These are phyloP conservation scores for Panulirus ornatus DNA, from an alignment of 1,140 invertebrate genomes.

Conservation along the genomic window DNA sequence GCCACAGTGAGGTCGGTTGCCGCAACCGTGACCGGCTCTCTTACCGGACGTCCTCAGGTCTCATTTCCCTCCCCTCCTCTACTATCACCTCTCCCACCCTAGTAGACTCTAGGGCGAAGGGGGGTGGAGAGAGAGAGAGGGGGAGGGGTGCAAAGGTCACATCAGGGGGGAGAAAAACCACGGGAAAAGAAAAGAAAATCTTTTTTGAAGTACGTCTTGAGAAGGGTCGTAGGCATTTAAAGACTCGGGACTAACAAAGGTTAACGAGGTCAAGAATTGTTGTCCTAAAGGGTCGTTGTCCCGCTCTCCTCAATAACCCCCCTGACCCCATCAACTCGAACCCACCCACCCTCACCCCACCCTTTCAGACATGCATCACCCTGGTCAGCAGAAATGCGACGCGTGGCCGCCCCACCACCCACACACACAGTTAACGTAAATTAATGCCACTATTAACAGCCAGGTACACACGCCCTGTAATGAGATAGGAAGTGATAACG, in stretches of 20 bases:
- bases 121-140: too few species aligned
- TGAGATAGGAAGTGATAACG: constrained; percentile 42
- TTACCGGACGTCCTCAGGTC: neutral
- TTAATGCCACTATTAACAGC: constrained; percentile 25
- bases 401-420: neutral
- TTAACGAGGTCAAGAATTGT: too few species aligned
- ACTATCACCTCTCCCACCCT: neutral
- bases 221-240: too few species aligned
- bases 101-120: neutral
- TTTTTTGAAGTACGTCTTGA: too few species aligned
- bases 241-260: too few species aligned
- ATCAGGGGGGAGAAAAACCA: too few species aligned
- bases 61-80: neutral
- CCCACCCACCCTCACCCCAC: neutral
- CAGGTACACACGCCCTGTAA: constrained; percentile 18
- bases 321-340: neutral
- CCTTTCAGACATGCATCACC: neutral
- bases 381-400: constrained; percentile 7
- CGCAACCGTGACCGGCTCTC: too few species aligned
- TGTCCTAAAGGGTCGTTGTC: too few species aligned
- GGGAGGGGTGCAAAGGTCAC: too few species aligned
- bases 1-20: neutral
- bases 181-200: too few species aligned
- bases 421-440: constrained; percentile 25
- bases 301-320: too few species aligned